Conservation (phyloP, 2,113 vertebrate genomes). For the Addax nasomaculatus region DNA sequence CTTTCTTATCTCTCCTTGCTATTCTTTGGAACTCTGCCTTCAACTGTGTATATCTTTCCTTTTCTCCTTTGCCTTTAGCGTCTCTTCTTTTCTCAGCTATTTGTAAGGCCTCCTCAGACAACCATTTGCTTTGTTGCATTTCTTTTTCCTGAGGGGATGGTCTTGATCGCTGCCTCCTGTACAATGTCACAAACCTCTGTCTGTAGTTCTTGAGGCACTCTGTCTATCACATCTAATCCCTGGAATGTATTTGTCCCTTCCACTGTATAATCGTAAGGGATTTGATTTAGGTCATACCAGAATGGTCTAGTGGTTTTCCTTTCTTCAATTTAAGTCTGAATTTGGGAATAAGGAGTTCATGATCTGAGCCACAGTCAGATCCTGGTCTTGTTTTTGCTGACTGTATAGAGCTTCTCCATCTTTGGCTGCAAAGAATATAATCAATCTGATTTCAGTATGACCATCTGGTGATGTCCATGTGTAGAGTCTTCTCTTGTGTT, state of each 20-base stretch:
- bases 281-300: not conserved
- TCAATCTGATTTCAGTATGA: not conserved
- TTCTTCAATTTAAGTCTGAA: not conserved
- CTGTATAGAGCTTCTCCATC: not conserved
- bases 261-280: not conserved
- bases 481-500: not conserved
- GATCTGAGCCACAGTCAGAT: not conserved
- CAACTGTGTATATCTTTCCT: not conserved
- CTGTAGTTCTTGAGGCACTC: not conserved
- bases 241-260: not conserved
- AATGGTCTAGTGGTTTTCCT: not conserved
- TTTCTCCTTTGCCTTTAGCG: not conserved
- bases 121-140: not conserved
- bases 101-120: not conserved
- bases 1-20: not conserved
- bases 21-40: not conserved
- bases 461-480: not conserved
- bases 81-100: not conserved
- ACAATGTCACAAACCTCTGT: not conserved
- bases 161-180: not conserved
- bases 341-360: not conserved
- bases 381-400: not conserved
- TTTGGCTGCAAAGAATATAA: not conserved
- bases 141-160: not conserved
- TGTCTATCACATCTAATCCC: not conserved